Evolutionary conservation across 2,797 vertebrate species (phyloP), one percentile per base, ranked within the genome.

Genomic region (Morelia viridis): DNA sequence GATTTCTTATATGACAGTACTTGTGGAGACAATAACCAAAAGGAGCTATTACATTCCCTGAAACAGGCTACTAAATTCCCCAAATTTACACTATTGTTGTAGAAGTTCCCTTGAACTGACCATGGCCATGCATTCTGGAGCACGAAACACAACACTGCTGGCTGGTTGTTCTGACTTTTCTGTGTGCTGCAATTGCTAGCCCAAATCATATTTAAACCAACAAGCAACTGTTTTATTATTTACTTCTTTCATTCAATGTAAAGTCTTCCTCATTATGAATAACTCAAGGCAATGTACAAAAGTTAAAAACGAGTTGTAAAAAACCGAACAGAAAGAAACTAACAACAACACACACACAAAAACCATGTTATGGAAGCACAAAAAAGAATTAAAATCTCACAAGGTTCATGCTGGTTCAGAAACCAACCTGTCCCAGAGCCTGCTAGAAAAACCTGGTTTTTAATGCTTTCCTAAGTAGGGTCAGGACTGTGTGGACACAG

Each of bases 71-170:
- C 53, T 88, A 58, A 88, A 92, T 94, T 92, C 9, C 94, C 93
- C 56, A 90, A 46, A 93, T 94, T 93, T 87, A 68, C 92, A 94
- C 94, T 94, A 95, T 57, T 96, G 93, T 96, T 96, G 95, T 93
- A 85, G 68, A 94, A 12, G 94, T 92, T 11, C 94, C 91, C 68
- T 94, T 89, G 94, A 93, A 93, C 88, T 93, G 91, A 58, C 87
- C 95, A 94, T 96, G 93, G 92, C 95, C 94, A 94, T 94, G 87
- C 89, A 93, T 24, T 93, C 41, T 92, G 94, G 57, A 92, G 91
- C 93, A 93, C 56, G 46, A 96, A 93, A 93, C 93, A 95, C 95
- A 95, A 35, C 62, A 93, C 90, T 92, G 91, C 88, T 93, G 58
- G 24, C 89, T 92, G 85, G 91, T 96, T 95, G 91, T 87, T n/a